A percentile compares a stretch with the other conserved stretches of the same genome.
Evolutionary conservation across 2,888 invertebrate species (phyloP).

Genomic region (Himalopsyche tibetana): DNA sequence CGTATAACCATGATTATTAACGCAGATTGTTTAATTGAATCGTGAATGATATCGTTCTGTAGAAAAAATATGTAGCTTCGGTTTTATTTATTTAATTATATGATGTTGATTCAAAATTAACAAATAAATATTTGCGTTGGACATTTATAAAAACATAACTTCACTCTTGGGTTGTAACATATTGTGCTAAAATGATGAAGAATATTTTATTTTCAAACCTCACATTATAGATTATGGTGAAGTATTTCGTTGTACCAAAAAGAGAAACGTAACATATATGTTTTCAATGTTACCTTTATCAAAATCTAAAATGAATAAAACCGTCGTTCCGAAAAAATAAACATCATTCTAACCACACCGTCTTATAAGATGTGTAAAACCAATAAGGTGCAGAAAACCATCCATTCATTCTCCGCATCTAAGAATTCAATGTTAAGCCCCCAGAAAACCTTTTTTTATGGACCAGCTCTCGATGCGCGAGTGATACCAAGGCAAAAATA

Average conservation of each 20-base stretch:
- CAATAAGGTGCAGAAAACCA: conserved; percentile 42
- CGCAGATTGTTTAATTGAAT: too few species aligned
- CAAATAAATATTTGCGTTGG: too few species aligned
- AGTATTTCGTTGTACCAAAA: not conserved
- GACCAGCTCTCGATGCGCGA: not conserved
- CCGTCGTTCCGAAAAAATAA: conserved; percentile 39
- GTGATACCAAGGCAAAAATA: not conserved
- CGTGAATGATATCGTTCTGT: too few species aligned
- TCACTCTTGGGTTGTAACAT: too few species aligned
- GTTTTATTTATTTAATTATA: too few species aligned
- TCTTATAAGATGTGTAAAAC: conserved; percentile 42
- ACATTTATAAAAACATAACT: too few species aligned
- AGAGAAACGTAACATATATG: not conserved
- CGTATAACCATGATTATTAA: too few species aligned
- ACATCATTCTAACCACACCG: conserved; percentile 31
- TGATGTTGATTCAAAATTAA: too few species aligned
- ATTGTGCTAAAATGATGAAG: too few species aligned
- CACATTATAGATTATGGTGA: too few species aligned
- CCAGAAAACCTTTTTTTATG: conserved; percentile 33
- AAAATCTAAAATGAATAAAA: not conserved
- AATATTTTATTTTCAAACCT: too few species aligned
- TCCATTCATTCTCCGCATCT: conserved; percentile 35
- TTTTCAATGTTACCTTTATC: not conserved
- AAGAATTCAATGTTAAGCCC: conserved; percentile 25
- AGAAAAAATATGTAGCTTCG: too few species aligned